phyloP scores from a whole-genome alignment of 2,888 invertebrate species.

The Andrena marginata region DNA sequence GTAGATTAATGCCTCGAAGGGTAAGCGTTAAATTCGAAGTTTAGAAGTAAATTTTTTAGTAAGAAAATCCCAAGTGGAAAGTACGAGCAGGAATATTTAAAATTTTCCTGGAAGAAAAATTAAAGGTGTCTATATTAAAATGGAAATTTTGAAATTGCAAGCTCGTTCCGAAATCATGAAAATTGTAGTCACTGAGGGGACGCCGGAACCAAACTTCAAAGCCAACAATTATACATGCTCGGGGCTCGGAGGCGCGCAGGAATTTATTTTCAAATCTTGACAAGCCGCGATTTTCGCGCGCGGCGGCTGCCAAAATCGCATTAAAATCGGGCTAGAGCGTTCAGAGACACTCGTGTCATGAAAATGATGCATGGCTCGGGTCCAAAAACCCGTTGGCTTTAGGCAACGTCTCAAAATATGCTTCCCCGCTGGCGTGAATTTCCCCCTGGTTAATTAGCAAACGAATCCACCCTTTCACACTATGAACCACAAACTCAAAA shows the following conservation, averaged over 20 bases:
- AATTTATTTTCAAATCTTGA: conserved; percentile 57
- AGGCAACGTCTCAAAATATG: conserved; percentile 72
- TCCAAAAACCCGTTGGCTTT: conserved; percentile 74
- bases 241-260: background rate
- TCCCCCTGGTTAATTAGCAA: conserved; percentile 5
- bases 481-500: too few relatives aligned
- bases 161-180: background rate
- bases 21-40: too few relatives aligned
- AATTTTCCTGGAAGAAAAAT: too few relatives aligned
- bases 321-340: conserved; percentile 73
- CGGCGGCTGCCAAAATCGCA: conserved; percentile 80
- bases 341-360: conserved; percentile 78
- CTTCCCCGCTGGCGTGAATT: conserved; percentile 24
- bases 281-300: conserved; percentile 37
- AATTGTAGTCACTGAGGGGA: background rate
- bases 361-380: conserved; percentile 79
- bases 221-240: background rate
- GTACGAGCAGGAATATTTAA: too few relatives aligned
- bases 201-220: background rate
- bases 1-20: too few relatives aligned
- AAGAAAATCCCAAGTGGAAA: too few relatives aligned
- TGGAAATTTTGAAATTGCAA: background rate
- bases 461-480: background rate
- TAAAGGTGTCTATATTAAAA: background rate
- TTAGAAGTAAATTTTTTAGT: too few relatives aligned